A percentile compares a stretch with the other conserved stretches of the same genome.
phyloP scores from a whole-genome alignment of 2,113 vertebrate genomes.

The Leuciscus idus region DNA sequence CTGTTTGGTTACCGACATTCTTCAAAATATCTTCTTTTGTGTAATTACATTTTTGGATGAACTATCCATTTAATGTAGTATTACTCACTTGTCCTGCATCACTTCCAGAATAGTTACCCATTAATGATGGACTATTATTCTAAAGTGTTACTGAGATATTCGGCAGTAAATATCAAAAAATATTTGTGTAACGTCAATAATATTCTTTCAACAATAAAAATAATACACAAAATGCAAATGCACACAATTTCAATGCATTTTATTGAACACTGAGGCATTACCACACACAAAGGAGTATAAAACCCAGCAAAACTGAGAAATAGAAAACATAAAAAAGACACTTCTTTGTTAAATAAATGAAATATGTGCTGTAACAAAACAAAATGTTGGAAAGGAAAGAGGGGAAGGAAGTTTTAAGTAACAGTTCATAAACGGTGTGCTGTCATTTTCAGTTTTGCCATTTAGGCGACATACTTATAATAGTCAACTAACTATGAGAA shows the following conservation, averaged over 20 bases:
- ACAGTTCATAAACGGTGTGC: conserved; percentile 64
- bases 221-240: background rate
- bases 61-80: too few relatives aligned
- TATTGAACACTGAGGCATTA: conserved; percentile 37
- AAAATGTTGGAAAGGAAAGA: background rate
- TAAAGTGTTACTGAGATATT: too few relatives aligned
- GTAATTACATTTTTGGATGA: too few relatives aligned
- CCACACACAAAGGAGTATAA: conserved; percentile 41
- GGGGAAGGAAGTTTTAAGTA: conserved; percentile 58
- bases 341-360: conserved; percentile 54
- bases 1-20: too few relatives aligned
- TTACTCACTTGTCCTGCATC: too few relatives aligned
- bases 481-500: background rate
- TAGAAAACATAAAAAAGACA: conserved; percentile 34
- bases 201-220: background rate
- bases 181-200: background rate
- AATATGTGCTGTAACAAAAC: conserved; percentile 69
- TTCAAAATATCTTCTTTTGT: too few relatives aligned
- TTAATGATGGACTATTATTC: too few relatives aligned
- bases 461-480: background rate
- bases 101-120: too few relatives aligned
- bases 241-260: conserved; percentile 24
- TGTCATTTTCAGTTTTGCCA: conserved; percentile 18
- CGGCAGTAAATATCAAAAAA: background rate
- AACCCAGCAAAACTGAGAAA: conserved; percentile 41